These are phyloP conservation scores for Mesaphorura yosii DNA, from an alignment of 1,140 invertebrate species.

Conservation along the genomic window DNA sequence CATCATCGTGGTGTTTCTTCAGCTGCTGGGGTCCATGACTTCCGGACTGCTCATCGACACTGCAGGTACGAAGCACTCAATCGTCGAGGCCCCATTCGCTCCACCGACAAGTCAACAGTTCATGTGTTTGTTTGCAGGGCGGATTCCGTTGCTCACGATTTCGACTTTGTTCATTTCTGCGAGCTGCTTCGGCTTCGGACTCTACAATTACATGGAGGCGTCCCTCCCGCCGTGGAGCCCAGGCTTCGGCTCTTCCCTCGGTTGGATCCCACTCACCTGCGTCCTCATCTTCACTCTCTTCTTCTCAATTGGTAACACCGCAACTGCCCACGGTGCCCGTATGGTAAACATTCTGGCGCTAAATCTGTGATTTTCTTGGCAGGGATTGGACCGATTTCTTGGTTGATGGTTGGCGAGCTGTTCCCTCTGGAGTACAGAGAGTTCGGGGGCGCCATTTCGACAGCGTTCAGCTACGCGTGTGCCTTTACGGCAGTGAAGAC, in stretches of 20 bases:
- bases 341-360: too few species aligned
- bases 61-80: constrained; percentile 41
- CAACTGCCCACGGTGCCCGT: too few species aligned
- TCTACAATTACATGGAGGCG: constrained; percentile 31
- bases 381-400: constrained; percentile 79
- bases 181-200: constrained; percentile 31
- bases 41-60: constrained; percentile 68
- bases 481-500: constrained; percentile 80
- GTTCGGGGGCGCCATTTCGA: constrained; percentile 67
- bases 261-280: constrained; percentile 71
- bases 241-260: constrained; percentile 38
- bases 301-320: constrained; percentile 68
- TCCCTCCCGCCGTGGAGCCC: constrained; percentile 25
- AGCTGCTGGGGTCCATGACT: constrained; percentile 60
- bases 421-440: constrained; percentile 74
- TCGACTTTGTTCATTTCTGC: constrained; percentile 67
- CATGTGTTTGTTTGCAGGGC: constrained; percentile 20
- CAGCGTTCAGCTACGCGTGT: constrained; percentile 73
- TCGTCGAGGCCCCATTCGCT: neutral
- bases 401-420: constrained; percentile 69
- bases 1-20: constrained; percentile 63
- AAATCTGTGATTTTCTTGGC: too few species aligned
- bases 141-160: constrained; percentile 61
- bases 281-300: constrained; percentile 68
- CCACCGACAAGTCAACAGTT: neutral